Base-by-base conservation (phyloP, 2,797 vertebrate species). In the Anas capensis region DNA sequence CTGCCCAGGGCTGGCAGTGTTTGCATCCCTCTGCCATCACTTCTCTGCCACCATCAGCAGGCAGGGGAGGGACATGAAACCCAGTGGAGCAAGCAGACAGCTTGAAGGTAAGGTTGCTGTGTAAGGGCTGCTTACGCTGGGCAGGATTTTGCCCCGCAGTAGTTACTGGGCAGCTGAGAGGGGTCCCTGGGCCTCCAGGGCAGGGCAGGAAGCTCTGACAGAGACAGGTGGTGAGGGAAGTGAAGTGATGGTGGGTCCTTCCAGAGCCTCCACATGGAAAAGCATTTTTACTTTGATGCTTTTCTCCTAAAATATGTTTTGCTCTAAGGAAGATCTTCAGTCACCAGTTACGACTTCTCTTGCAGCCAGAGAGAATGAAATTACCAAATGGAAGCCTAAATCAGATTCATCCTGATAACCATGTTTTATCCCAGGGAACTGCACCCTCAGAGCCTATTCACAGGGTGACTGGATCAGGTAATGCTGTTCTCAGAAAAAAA, bases 281-380 rank as follows among this genome's bases (percentile, higher is more conserved):
- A 60, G 44, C 51, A 68, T 4, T 21, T 33, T 48, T 86, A 58
- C 18, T 53, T n/a, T 75, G 62, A 82, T 33, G 44, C 8, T 82
- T 16, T 88, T 82, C 86, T 64, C 60, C 60, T 66, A 77, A 89
- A 80, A 4, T 23, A 49, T 23, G 21, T 31, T 93, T 92, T n/a
- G 42, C 68, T 95, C n/a, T 73, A 66, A 90, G 75, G 84, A 92
- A 94, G 78, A 53, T 89, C 51, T 94, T 93, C 71, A 80, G 84
- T 77, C 86, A 93, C 73, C 75, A 95, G 33, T 91, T 89, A 77
- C 0, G 0, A 56, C 71, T 80, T 88, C 72, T 65, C 36, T 69
- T 89, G 62, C 38, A 86, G 51, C 54, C 11, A 21, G 24, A 84
- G 62, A 87, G 84, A 91, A 87, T 14, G 93, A 91, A 92, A 91